Conservation (phyloP, 2,888 invertebrate species). For the Morinoia aosen region DNA sequence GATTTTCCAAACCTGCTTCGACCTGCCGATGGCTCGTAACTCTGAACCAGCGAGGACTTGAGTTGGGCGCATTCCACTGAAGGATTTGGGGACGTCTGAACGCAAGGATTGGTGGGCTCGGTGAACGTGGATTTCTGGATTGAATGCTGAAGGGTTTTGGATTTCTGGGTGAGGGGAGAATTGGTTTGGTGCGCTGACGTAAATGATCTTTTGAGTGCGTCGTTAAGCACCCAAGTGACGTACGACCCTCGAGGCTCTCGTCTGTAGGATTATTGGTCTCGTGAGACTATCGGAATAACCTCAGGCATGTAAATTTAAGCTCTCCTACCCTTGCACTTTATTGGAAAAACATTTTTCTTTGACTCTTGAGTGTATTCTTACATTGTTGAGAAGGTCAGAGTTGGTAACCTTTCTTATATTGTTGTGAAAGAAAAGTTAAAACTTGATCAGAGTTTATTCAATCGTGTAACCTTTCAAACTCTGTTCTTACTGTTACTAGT, state of each 20-base stretch:
- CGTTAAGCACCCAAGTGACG: neutral
- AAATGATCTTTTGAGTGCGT: neutral
- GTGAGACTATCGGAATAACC: neutral
- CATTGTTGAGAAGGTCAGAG: neutral
- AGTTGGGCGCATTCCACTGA: neutral
- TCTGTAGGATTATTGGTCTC: neutral
- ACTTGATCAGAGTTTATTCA: neutral
- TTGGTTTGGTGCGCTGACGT: neutral
- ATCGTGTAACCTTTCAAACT: neutral
- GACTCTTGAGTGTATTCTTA: neutral
- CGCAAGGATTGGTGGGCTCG: neutral
- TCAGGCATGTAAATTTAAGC: constrained; percentile 1
- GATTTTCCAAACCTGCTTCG: constrained; percentile 32
- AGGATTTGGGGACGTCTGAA: neutral
- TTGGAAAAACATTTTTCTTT: neutral
- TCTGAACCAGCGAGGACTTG: neutral
- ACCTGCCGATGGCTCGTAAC: constrained; percentile 27
- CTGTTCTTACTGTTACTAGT: neutral
- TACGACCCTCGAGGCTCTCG: neutral
- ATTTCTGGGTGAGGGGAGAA: neutral
- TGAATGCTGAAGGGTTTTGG: neutral
- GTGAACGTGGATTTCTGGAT: neutral
- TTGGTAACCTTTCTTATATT: too few relatives aligned
- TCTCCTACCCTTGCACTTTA: neutral
- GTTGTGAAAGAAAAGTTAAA: too few relatives aligned